Conservation (phyloP, 2,113 vertebrate species). For the Hirundichthys speculiger region DNA sequence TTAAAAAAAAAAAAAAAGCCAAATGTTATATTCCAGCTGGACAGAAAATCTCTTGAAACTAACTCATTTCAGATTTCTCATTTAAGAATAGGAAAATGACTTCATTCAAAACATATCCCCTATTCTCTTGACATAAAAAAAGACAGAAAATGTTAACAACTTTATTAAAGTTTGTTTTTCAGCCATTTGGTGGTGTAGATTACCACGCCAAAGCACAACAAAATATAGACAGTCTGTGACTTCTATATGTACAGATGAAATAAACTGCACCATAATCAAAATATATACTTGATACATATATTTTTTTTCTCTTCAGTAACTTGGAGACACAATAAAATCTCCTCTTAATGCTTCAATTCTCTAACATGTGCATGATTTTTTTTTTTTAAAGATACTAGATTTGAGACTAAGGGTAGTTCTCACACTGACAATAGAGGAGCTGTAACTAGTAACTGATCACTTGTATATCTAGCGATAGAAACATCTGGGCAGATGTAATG, state of each 20-base stretch:
- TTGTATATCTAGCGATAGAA: constrained; percentile 30
- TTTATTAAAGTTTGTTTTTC: constrained; percentile 56
- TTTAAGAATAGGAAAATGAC: too few species aligned
- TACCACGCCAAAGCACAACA: constrained; percentile 58
- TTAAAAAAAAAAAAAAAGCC: too few species aligned
- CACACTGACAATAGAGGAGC: constrained; percentile 13
- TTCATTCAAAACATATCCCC: neutral
- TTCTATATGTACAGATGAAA: constrained; percentile 43
- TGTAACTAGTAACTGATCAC: constrained; percentile 33
- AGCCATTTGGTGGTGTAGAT: constrained; percentile 25
- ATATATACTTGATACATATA: constrained; percentile 35
- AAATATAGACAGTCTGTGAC: constrained; percentile 29
- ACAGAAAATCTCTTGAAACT: too few species aligned
- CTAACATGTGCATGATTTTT: constrained; percentile 12
- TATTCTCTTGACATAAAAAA: constrained; percentile 21
- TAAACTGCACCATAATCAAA: constrained; percentile 36
- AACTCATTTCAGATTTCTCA: too few species aligned
- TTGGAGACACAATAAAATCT: constrained; percentile 19
- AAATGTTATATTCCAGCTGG: too few species aligned
- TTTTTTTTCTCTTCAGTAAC: constrained; percentile 14
- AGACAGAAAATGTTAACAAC: constrained; percentile 20
- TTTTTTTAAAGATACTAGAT: constrained; percentile 22
- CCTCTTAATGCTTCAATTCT: constrained; percentile 10
- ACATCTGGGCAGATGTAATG: constrained; percentile 1
- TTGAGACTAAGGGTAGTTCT: constrained; percentile 7